These are phyloP conservation scores for Astreopora myriophthalma DNA, from an alignment of 64 coral and sea anemone species.

Conservation along the genomic window DNA sequence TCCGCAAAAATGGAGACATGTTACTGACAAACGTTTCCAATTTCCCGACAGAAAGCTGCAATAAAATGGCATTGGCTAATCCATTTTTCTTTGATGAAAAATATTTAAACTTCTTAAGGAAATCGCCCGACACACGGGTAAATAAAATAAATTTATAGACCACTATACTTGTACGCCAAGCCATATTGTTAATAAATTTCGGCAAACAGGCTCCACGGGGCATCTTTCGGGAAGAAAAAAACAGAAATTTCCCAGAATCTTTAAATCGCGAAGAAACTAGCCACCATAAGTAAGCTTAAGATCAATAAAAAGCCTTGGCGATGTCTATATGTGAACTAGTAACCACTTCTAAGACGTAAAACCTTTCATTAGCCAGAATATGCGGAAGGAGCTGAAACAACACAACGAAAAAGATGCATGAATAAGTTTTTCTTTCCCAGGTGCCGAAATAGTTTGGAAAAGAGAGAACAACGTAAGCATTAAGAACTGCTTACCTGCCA, in stretches of 20 bases:
- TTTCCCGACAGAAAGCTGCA: neutral
- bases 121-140: neutral
- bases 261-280: neutral
- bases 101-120: neutral
- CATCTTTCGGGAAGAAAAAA: neutral
- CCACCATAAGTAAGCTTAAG: too few species aligned
- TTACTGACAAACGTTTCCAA: neutral
- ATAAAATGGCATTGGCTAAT: neutral
- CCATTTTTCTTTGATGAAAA: neutral
- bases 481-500: constrained; percentile 85
- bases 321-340: neutral
- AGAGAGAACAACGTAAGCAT: neutral
- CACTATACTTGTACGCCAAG: neutral
- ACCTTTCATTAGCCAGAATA: neutral
- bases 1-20: neutral
- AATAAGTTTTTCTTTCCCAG: neutral
- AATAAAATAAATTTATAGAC: neutral
- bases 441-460: neutral
- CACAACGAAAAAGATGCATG: neutral
- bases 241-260: neutral
- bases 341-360: neutral
- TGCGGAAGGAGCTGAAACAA: neutral
- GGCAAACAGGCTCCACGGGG: neutral
- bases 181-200: neutral
- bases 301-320: too few species aligned